Evolutionary conservation across 2,113 vertebrate species (phyloP), one percentile per base, ranked within the genome.

Genomic region (Madoqua kirkii): DNA sequence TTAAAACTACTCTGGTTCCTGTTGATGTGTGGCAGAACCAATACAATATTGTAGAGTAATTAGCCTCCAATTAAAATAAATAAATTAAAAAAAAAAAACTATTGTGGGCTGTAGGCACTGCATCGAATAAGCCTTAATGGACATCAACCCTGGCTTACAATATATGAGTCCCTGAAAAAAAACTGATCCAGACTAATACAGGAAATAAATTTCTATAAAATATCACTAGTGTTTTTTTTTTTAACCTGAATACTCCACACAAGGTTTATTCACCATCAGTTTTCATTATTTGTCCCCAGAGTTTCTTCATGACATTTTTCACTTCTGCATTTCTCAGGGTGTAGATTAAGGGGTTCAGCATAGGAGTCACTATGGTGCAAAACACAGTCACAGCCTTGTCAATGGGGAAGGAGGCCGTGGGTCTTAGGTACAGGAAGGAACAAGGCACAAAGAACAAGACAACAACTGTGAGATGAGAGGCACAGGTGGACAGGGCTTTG

Each of bases 271-370:
- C 7, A 45, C 85, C 3, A 64, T 5, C 3, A 40, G 3, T 62
- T 89, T 93, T 95, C 7, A 54, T 33, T 76, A 83, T 62, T 87
- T 79, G 96, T 3, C 3, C 31, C 92, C 84, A 95, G 71, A 95
- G 57, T 0, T 95, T 93, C 50, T 48, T 93, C 86, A 93, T 79
- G 31, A 55, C 82, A 85, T 21, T 97, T 89, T 98, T 97, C 11
- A 98, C 40, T 76, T 98, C 93, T 64, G 93, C 57, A 31, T 97
- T 97, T 85, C 96, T 97, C 29, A 98, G 50, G 1, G 97, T 96
- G 8, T 98, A 96, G 67, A 97, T 97, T 85, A 97, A 91, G 27
- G 97, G 96, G 33, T 97, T 98, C 89, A 98, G 5, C 96, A 97
- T 62, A 29, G 98, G 98, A 12, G 95, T 97, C 4, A 97, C 36